Percentiles rank a stretch among this genome's conserved stretches.
Conservation (phyloP, 2,888 invertebrate species). For the Lymantria dispar region DNA sequence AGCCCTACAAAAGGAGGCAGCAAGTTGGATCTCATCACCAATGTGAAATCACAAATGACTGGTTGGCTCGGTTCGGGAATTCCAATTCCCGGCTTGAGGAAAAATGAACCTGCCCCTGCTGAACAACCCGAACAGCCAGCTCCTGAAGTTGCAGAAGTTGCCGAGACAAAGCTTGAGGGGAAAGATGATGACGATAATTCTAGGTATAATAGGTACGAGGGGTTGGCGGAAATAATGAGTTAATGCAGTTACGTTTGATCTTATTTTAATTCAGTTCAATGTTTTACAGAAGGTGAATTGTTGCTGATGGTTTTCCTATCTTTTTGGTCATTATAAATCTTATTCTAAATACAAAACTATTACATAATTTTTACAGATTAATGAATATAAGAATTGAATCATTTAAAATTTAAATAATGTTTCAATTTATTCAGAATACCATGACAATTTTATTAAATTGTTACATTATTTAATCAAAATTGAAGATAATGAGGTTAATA, state of each 20-base stretch:
- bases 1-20: conserved; percentile 88
- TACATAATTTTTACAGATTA: neutral
- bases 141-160: conserved; percentile 66
- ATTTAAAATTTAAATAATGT: too few relatives aligned
- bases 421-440: too few relatives aligned
- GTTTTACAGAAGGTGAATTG: conserved; percentile 38
- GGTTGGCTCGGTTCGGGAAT: conserved; percentile 92
- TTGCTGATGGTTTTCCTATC: neutral
- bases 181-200: conserved; percentile 94
- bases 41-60: conserved; percentile 93
- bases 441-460: too few relatives aligned
- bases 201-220: conserved; percentile 90
- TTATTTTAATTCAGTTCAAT: conserved; percentile 23
- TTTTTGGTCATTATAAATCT: neutral
- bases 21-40: conserved; percentile 91
- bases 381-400: too few relatives aligned
- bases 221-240: conserved; percentile 81
- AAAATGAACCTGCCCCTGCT: conserved; percentile 82
- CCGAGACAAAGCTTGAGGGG: conserved; percentile 61
- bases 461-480: too few relatives aligned
- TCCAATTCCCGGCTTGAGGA: conserved; percentile 88
- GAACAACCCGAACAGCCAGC: conserved; percentile 62
- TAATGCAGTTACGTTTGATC: conserved; percentile 43
- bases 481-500: too few relatives aligned
- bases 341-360: neutral